phyloP scores from a whole-genome alignment of 92 coral and sea anemone genomes.

The Epizoanthus scotinus region DNA sequence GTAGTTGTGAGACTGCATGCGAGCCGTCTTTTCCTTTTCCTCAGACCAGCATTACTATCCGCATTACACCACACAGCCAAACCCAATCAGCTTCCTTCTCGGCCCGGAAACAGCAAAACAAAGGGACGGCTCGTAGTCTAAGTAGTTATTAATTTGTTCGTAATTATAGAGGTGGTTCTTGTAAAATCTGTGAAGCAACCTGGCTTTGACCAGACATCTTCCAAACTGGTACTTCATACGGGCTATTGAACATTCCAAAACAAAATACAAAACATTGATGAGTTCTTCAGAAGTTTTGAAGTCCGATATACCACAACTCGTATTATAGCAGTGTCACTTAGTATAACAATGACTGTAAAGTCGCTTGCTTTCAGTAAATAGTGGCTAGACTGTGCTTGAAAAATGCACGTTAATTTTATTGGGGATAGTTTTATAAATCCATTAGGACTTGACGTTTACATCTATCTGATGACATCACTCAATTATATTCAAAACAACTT shows the following conservation, averaged over 20 bases:
- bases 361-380: neutral
- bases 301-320: neutral
- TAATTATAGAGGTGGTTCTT: too few species aligned
- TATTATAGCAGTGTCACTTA: neutral
- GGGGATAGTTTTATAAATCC: neutral
- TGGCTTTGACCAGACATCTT: neutral
- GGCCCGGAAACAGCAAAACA: too few species aligned
- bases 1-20: too few species aligned
- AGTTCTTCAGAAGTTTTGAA: too few species aligned
- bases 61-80: too few species aligned
- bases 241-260: constrained; percentile 4
- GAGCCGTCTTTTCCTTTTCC: too few species aligned
- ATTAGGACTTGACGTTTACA: neutral
- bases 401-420: neutral
- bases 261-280: neutral
- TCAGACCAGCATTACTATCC: too few species aligned
- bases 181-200: neutral
- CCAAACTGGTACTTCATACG: constrained; percentile 8
- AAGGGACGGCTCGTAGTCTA: neutral
- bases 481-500: constrained; percentile 1
- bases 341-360: neutral
- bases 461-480: constrained; percentile 9
- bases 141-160: too few species aligned
- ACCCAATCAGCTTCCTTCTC: too few species aligned
- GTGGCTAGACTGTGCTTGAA: neutral